Evolutionary conservation across 2,888 invertebrate species (phyloP), one percentile per base, ranked within the genome.

Genomic region (Acleris sparsana): DNA sequence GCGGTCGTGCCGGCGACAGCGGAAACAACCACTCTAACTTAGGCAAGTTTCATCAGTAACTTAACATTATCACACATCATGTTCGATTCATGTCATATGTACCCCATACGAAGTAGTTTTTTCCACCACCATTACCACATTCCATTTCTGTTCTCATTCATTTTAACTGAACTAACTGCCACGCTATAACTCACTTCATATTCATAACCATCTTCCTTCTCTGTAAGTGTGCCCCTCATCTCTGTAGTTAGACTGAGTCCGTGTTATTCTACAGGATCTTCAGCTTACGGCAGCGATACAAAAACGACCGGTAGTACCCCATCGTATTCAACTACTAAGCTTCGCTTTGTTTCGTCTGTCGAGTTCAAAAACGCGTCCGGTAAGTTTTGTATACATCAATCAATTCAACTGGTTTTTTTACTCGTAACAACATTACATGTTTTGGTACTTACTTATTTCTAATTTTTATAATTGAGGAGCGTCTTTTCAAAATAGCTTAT

Each of bases 301-400:
- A 89, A 87, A 67, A 79, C 83, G 0, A 71, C 82, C 0, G 80
- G 74, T 25, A 84, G 82, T 70, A 84, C 89, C 17, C 93, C 79
- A 53, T 87, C 79, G 0, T 89, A 79, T 49, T 88, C 74, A 74
- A 94, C 82, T 79, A 93, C 96, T 71, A 96, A 96, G 91, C 93
- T 97, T 72, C 94, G 97, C 74, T 97, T 97, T 90, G 96, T 96
- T 64, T 95, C 96, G 71, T 96, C 96, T 55, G 96, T 97, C 76
- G 97, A 97, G 85, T 95, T 95, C 87, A 96, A 95, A 82, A 94
- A 96, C 84, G 95, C 95, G 70, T 95, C 97, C 87, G 95, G 95
- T 95, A 93, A 87, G 77, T 3, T 33, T 9, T 33, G 33, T 33
- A 39, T 13, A 39, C 11, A 11, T 13, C 11, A n/a, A n/a, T n/a